Evolutionary conservation across 1,140 invertebrate species (phyloP).

Genomic region (Orius laevigatus): DNA sequence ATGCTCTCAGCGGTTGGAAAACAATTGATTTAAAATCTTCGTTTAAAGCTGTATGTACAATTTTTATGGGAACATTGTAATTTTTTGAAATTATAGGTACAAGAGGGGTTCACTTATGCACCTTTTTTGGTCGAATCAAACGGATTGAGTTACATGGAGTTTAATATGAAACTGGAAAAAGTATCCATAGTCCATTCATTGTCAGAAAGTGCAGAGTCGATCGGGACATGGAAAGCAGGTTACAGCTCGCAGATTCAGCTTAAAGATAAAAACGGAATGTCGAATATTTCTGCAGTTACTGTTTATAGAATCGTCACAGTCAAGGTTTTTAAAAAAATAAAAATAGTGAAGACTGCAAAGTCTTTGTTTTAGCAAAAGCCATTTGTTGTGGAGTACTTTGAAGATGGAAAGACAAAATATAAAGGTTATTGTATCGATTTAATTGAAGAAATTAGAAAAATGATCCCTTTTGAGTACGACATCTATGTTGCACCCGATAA

Average conservation of each 20-base stretch:
- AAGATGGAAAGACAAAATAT: slow-evolving; percentile 35
- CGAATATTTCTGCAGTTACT: slow-evolving; percentile 58
- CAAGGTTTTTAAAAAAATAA: too few relatives aligned
- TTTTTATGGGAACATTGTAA: too few relatives aligned
- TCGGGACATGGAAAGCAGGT: slow-evolving; percentile 52
- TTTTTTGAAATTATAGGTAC: slow-evolving; percentile 28
- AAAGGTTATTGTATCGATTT: slow-evolving; percentile 89
- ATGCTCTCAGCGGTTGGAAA: slow-evolving; percentile 43
- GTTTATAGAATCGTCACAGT: slow-evolving; percentile 67
- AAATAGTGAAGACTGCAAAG: too few relatives aligned
- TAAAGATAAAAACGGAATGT: slow-evolving; percentile 43
- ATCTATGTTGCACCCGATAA: slow-evolving; percentile 61
- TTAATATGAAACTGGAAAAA: slow-evolving; percentile 47
- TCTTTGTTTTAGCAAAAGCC: slow-evolving; percentile 80
- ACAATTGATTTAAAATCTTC: slow-evolving; percentile 28
- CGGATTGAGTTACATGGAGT: slow-evolving; percentile 53
- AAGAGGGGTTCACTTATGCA: slow-evolving; percentile 45
- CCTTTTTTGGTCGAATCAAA: slow-evolving; percentile 41
- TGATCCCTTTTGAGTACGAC: slow-evolving; percentile 78
- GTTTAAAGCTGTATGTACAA: slow-evolving; percentile 27
- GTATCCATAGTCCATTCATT: slow-evolving; percentile 31
- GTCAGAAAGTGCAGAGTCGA: slow-evolving; percentile 37
- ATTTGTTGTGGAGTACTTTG: slow-evolving; percentile 47
- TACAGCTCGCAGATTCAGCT: slow-evolving; percentile 42
- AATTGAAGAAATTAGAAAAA: slow-evolving; percentile 63